Evolutionary conservation across 2,888 invertebrate species (phyloP).

Genomic region (Andrena trimmerana): DNA sequence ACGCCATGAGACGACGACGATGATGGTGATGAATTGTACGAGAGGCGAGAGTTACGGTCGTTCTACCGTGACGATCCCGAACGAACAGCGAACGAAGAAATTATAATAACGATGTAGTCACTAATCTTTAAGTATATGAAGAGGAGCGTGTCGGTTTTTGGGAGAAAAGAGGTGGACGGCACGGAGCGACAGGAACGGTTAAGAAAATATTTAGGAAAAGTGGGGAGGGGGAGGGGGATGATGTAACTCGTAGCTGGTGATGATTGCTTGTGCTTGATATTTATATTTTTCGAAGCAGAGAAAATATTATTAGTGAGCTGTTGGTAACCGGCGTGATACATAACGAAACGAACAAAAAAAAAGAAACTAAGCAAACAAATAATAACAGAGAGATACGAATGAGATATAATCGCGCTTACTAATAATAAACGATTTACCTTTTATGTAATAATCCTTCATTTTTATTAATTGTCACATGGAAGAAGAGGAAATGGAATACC

Average conservation of each 20-base stretch:
- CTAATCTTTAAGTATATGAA: constrained; percentile 79
- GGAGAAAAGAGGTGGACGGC: constrained; percentile 54
- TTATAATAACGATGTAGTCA: constrained; percentile 79
- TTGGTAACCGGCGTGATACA: constrained; percentile 60
- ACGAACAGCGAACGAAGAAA: constrained; percentile 66
- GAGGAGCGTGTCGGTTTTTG: constrained; percentile 58
- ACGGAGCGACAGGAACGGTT: constrained; percentile 1
- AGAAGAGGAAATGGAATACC: constrained; percentile 25
- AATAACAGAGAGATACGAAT: constrained; percentile 54
- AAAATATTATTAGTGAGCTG: constrained; percentile 74
- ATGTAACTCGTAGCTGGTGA: constrained; percentile 44
- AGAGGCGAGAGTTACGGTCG: constrained; percentile 38
- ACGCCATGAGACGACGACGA: constrained; percentile 63
- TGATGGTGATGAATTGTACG: constrained; percentile 43
- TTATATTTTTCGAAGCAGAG: constrained; percentile 81
- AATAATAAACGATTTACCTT: constrained; percentile 79
- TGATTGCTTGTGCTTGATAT: constrained; percentile 82
- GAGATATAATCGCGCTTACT: constrained; percentile 81
- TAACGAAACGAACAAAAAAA: constrained; percentile 33
- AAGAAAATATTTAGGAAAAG: constrained; percentile 27
- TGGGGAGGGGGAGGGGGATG: constrained; percentile 15
- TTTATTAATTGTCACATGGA: constrained; percentile 75
- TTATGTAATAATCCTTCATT: constrained; percentile 79
- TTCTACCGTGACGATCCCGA: constrained; percentile 46
- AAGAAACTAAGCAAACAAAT: too few species aligned